Base-by-base conservation (phyloP, 1,140 invertebrate genomes). In the Zaprionus davidi region DNA sequence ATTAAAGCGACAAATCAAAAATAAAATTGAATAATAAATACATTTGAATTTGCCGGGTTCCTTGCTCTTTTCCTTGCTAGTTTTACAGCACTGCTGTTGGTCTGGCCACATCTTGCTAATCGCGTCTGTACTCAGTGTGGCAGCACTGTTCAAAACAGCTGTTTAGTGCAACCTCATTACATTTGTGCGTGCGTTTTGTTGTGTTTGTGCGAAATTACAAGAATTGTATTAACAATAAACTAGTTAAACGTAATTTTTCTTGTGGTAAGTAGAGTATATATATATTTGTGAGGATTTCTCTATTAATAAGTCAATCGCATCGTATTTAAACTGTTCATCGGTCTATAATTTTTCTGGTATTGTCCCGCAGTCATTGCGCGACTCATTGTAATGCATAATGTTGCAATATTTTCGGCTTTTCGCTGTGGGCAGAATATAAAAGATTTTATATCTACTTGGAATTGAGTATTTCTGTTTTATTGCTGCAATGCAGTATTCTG, bases 171-270 rank as follows among this genome's bases (percentile, higher is more conserved):
- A 24, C 20, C 46, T 51, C 46, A 51, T 51, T 51, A 51, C 11
- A 51, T 51, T 51, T 20, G 46, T 51, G 46, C 46, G 46, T 51
- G 46, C 46, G 46, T 51, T 24, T 51, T 51, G 46, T 51, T 51
- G 17, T 51, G 46, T 51, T 51, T 51, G 46, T 51, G 46, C 46
- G 24, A 24, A 51, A 24, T 51, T 51, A 22, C 46, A 24, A 24
- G 20, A 24, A 51, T 51, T 51, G 11, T 24, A 20, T 22, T 3
- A 51, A 51, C 46, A 24, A 51, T 51, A 22, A 13, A 51, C 11
- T 51, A 51, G 3, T 51, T 51, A 22, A 20, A n/a, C 3, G 1
- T 9, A 7, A n/a, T 24, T 51, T 4, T 51, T 51, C 1, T 13
- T 13, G 46, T 24, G 46, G 46, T 51, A 20, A 51, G 46, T 51